Conservation (phyloP, 2,113 vertebrate species). For the Nanger granti region DNA sequence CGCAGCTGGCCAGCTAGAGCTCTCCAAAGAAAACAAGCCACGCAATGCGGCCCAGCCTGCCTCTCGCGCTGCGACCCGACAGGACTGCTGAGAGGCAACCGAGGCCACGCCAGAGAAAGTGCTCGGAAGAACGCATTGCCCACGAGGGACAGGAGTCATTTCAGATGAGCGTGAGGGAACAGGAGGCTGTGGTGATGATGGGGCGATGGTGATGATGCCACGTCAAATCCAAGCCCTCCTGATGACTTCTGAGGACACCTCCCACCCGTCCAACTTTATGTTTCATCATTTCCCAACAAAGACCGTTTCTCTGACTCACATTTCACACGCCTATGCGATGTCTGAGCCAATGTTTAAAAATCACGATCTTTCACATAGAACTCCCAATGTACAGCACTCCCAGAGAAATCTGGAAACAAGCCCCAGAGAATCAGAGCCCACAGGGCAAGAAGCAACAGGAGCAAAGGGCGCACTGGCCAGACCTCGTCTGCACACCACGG, state of each 20-base stretch:
- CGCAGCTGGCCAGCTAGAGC: background rate
- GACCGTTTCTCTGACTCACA: background rate
- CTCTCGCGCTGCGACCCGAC: fast-evolving
- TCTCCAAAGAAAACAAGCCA: background rate
- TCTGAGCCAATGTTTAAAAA: background rate
- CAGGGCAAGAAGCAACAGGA: fast-evolving
- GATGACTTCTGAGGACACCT: background rate
- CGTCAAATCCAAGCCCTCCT: background rate
- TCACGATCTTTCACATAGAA: background rate
- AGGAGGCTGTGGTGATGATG: background rate
- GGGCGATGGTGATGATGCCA: fast-evolving
- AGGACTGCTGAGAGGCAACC: fast-evolving
- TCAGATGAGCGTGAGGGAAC: too few species aligned
- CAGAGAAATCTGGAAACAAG: background rate
- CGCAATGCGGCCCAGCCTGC: fast-evolving
- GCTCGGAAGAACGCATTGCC: fast-evolving
- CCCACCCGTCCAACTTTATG: background rate
- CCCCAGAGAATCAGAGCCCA: background rate
- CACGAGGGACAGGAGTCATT: too few species aligned
- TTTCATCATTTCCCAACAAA: background rate
- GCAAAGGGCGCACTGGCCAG: background rate
- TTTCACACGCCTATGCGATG: background rate
- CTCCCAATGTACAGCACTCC: background rate
- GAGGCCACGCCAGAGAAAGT: fast-evolving
- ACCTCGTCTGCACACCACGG: fast-evolving